Conservation (phyloP, 2,888 invertebrate species). For the Pemphredon lugubris region DNA sequence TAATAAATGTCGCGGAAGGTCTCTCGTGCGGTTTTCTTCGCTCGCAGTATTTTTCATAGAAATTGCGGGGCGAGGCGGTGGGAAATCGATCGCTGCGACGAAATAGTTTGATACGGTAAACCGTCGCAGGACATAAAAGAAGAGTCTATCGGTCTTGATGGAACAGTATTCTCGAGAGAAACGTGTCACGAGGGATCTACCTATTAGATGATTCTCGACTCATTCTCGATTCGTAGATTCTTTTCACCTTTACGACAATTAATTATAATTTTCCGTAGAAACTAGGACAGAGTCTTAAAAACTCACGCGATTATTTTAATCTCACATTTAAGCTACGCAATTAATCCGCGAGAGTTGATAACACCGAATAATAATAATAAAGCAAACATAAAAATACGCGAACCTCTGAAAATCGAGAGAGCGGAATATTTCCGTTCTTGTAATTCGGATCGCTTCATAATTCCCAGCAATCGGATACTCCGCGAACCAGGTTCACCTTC, state of each 20-base stretch:
- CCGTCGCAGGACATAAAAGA: neutral
- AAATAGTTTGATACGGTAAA: slow-evolving; percentile 29
- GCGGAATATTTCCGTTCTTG: neutral
- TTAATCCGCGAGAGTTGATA: no score
- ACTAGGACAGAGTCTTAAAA: no score
- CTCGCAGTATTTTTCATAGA: slow-evolving; percentile 6
- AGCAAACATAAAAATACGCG: neutral
- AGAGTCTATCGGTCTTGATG: no score
- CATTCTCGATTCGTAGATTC: no score
- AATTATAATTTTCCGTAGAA: no score
- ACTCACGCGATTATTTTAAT: no score
- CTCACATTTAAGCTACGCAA: no score
- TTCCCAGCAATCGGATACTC: slow-evolving; percentile 2
- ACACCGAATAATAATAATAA: no score
- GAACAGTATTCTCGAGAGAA: no score
- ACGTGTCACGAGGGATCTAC: no score
- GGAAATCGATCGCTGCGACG: slow-evolving; percentile 29
- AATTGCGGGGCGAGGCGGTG: slow-evolving; percentile 24
- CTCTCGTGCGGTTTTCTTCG: slow-evolving; percentile 18
- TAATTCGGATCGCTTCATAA: neutral
- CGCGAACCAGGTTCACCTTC: neutral
- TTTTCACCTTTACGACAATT: no score
- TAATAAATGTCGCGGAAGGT: slow-evolving; percentile 24
- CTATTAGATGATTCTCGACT: no score
- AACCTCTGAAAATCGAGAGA: neutral